A percentile compares a stretch with the other conserved stretches of the same genome.
phyloP scores from a whole-genome alignment of 2,113 vertebrate species.

The Carassius carassius region DNA sequence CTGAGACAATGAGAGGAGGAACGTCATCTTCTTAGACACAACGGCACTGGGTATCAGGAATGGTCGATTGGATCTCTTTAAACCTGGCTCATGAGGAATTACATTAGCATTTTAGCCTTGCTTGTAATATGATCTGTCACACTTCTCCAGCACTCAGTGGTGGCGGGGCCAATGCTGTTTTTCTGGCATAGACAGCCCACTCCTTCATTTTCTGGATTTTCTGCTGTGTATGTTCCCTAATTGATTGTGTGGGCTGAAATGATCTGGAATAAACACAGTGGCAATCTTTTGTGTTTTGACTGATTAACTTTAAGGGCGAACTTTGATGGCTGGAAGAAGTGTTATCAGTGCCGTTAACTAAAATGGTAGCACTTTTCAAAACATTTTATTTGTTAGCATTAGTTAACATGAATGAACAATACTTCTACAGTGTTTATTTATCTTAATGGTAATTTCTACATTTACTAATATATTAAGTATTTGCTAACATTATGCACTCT shows the following conservation, averaged over 20 bases:
- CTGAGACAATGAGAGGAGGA: constrained; percentile 77
- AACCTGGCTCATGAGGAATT: constrained; percentile 73
- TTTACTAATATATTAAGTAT: not conserved
- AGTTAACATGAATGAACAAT: not conserved
- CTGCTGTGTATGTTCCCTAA: not conserved
- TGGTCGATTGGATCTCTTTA: constrained; percentile 78
- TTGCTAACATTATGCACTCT: not conserved
- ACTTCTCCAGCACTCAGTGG: constrained; percentile 58
- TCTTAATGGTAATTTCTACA: not conserved
- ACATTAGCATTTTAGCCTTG: constrained; percentile 76
- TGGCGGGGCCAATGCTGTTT: constrained; percentile 31
- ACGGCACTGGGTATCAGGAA: constrained; percentile 70
- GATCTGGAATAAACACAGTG: not conserved
- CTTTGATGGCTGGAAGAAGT: not conserved
- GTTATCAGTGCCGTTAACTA: not conserved
- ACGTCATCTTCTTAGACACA: constrained; percentile 79
- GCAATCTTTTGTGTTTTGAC: not conserved
- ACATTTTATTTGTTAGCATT: not conserved
- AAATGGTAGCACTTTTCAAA: not conserved
- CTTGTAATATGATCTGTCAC: constrained; percentile 75
- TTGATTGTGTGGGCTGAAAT: constrained; percentile 1
- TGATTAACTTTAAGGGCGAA: not conserved
- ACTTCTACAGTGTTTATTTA: not conserved
- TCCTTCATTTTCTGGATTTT: constrained; percentile 22
- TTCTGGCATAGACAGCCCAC: constrained; percentile 28